Base-by-base conservation (phyloP, 2,797 vertebrate species). In the Buceros bicornis region DNA sequence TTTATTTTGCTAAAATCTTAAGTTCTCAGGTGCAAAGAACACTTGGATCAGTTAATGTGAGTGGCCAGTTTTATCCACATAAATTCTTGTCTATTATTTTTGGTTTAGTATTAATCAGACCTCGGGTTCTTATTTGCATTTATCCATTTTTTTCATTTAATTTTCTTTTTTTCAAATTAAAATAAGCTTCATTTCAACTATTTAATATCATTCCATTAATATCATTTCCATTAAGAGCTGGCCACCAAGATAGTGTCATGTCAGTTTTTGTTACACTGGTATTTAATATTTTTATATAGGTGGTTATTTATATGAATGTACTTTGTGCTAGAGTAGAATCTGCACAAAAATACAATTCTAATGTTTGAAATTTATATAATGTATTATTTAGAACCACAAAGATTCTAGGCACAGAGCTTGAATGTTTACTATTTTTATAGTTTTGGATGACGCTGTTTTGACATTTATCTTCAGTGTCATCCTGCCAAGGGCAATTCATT, bases 381-480 rank as follows among this genome's bases (percentile, higher is more conserved):
- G 2, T n/a, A 19, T 50, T 62, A 31, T 33, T 83, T 60, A 66
- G 14, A 54, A 5, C 10, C 20, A 51, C 18, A 50, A 60, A 56
- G 13, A 51, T 42, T 74, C n/a, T 22, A 66, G 8, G 4, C 19
- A 82, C 11, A 47, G 54, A 73, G 10, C 12, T 73, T 80, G 16
- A 53, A 53, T 48, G 28, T 86, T 83, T 80, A 11, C 31, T 67
- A 48, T 60, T 76, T 37, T 37, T 77, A 18, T 16, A 47, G 21
- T 76, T 84, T 79, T 40, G 10, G 2, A 26, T 84, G n/a, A 72
- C 93, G 26, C 11, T 40, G 40, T 77, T 95, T 65, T 95, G 74
- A 85, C 31, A 82, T 88, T 81, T 83, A 94, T 91, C 47, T 90
- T 89, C n/a, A 51, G 70, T 93, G 84, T 77, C 66, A 56, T 82